Percentiles rank a stretch among this genome's conserved stretches.
Conservation (phyloP, 2,797 vertebrate genomes). For the Staurois parvus region DNA sequence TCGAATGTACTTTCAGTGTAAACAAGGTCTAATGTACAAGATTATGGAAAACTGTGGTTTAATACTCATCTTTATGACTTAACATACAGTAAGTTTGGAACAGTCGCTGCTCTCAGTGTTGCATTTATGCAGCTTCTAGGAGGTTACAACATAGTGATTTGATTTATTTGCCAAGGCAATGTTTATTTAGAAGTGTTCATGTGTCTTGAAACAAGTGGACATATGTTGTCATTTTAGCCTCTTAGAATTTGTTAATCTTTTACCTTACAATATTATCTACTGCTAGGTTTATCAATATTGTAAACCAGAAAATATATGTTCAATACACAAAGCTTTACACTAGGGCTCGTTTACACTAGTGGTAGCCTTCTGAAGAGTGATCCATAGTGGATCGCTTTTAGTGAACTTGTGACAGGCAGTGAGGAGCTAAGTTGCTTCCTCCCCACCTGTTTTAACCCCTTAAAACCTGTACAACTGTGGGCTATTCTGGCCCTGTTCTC, state of each 20-base stretch:
- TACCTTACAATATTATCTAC: neutral
- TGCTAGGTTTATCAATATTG: neutral
- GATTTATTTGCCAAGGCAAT: neutral
- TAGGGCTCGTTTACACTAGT: too few relatives aligned
- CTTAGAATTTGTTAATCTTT: neutral
- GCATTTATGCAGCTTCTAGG: neutral
- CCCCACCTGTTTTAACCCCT: too few relatives aligned
- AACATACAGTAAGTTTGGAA: neutral
- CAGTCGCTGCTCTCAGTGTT: neutral
- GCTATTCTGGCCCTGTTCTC: too few relatives aligned
- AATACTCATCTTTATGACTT: neutral
- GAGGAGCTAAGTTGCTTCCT: too few relatives aligned
- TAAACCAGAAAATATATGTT: neutral
- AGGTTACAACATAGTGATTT: neutral
- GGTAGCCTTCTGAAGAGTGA: too few relatives aligned
- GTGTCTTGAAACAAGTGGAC: neutral
- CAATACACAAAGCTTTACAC: too few relatives aligned
- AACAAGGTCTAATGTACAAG: neutral
- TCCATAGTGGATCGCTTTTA: too few relatives aligned
- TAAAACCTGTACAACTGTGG: too few relatives aligned
- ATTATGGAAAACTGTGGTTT: slow-evolving; percentile 5
- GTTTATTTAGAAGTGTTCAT: neutral
- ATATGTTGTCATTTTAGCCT: neutral
- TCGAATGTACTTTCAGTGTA: neutral
- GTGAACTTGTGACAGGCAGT: too few relatives aligned